Percentiles rank a stretch among this genome's conserved stretches.
These are phyloP conservation scores for Mola mola DNA, from an alignment of 2,113 vertebrate species.

Conservation along the genomic window DNA sequence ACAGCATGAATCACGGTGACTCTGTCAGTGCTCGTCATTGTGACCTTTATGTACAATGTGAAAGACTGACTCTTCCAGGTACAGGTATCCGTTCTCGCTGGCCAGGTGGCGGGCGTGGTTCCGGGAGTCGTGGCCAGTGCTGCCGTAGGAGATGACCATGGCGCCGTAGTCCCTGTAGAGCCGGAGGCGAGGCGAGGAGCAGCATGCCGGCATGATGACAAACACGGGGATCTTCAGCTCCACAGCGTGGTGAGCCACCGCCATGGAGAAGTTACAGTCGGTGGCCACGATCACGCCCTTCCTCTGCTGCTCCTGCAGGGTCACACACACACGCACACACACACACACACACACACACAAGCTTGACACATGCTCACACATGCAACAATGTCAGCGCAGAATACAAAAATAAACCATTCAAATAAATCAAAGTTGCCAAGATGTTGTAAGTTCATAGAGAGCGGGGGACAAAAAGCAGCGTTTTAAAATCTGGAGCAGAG, in stretches of 20 bases:
- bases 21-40: too few relatives aligned
- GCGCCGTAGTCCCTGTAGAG: slow-evolving; percentile 90
- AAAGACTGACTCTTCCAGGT: slow-evolving; percentile 92
- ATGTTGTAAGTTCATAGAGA: too few relatives aligned
- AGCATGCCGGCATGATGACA: slow-evolving; percentile 85
- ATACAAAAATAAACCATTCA: too few relatives aligned
- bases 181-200: slow-evolving; percentile 76
- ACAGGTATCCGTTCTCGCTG: slow-evolving; percentile 87
- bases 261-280: slow-evolving; percentile 90
- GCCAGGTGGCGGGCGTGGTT: slow-evolving; percentile 85
- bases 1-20: too few relatives aligned
- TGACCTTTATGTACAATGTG: too few relatives aligned
- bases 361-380: too few relatives aligned
- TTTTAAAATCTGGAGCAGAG: too few relatives aligned
- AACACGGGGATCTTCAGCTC: slow-evolving; percentile 87
- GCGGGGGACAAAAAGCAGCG: too few relatives aligned
- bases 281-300: slow-evolving; percentile 90
- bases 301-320: slow-evolving; percentile 86
- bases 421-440: too few relatives aligned
- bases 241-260: slow-evolving; percentile 86
- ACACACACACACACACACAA: too few relatives aligned
- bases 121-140: slow-evolving; percentile 80
- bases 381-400: too few relatives aligned
- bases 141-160: slow-evolving; percentile 89
- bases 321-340: not conserved